Conservation (phyloP, 2,113 vertebrate genomes). For the Menura novaehollandiae region DNA sequence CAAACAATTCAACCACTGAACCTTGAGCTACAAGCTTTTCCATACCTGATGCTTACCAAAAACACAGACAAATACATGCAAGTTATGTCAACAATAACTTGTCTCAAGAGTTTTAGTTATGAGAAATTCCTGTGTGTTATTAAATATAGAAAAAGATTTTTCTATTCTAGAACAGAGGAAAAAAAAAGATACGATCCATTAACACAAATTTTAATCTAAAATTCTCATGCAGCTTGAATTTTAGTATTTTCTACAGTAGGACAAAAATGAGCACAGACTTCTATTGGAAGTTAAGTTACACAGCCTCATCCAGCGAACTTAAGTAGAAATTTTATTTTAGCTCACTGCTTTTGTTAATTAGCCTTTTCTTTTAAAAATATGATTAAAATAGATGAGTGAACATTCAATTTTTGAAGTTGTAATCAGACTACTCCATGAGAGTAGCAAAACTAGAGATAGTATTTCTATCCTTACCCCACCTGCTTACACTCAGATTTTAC, state of each 20-base stretch:
- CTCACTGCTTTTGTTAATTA: neutral
- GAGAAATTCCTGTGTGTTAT: neutral
- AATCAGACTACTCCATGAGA: neutral
- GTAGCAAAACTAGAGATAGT: neutral
- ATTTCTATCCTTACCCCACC: neutral
- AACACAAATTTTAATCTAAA: neutral
- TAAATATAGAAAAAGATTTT: neutral
- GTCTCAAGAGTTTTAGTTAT: neutral
- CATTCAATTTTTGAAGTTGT: neutral
- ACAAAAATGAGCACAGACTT: neutral
- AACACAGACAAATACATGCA: neutral
- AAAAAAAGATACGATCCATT: neutral
- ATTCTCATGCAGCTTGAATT: neutral
- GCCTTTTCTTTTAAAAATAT: neutral
- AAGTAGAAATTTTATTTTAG: neutral
- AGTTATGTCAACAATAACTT: neutral
- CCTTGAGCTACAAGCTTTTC: neutral
- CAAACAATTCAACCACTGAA: neutral
- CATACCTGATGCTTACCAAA: neutral
- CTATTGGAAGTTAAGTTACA: neutral
- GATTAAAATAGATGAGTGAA: neutral
- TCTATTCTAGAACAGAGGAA: neutral
- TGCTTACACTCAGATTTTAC: neutral
- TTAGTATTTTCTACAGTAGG: neutral
- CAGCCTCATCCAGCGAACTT: neutral